Percentiles rank a stretch among this genome's conserved stretches.
Conservation (phyloP, 2,113 vertebrate species). For the Ptychochromis oligacanthus region DNA sequence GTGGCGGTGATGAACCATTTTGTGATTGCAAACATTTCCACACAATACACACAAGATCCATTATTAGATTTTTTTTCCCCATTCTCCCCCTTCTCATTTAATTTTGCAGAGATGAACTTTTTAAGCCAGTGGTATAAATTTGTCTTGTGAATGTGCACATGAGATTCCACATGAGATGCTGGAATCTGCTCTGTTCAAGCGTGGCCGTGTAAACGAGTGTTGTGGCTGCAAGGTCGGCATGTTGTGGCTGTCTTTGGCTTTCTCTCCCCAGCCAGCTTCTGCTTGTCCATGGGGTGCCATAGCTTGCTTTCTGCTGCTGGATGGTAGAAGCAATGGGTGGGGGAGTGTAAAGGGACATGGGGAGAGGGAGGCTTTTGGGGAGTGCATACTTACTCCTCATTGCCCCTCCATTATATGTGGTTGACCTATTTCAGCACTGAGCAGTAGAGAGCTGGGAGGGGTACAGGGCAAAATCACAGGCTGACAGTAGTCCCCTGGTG, state of each 20-base stretch:
- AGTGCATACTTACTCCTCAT: constrained; percentile 78
- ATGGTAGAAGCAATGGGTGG: constrained; percentile 36
- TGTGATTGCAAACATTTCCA: constrained; percentile 54
- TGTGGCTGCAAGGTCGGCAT: constrained; percentile 73
- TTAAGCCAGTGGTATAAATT: constrained; percentile 41
- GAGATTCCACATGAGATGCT: constrained; percentile 27
- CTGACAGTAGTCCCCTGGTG: constrained; percentile 74
- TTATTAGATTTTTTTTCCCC: constrained; percentile 37
- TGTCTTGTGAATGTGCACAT: constrained; percentile 29
- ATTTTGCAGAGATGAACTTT: constrained; percentile 53
- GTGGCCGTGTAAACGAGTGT: constrained; percentile 68
- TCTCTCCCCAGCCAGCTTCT: constrained; percentile 43
- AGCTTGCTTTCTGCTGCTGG: constrained; percentile 39
- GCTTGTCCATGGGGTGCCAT: constrained; percentile 51
- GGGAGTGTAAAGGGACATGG: constrained; percentile 16
- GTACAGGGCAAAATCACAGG: constrained; percentile 75
- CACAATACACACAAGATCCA: constrained; percentile 56
- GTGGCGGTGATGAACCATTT: constrained; percentile 53
- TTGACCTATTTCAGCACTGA: constrained; percentile 93
- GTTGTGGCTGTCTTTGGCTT: constrained; percentile 75
- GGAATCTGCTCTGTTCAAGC: constrained; percentile 58
- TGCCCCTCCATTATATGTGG: constrained; percentile 92
- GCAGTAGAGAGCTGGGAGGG: constrained; percentile 69
- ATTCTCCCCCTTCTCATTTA: constrained; percentile 27
- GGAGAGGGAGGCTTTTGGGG: constrained; percentile 21